These are phyloP conservation scores for Numenius arquata DNA, from an alignment of 2,113 vertebrate species.

Conservation along the genomic window DNA sequence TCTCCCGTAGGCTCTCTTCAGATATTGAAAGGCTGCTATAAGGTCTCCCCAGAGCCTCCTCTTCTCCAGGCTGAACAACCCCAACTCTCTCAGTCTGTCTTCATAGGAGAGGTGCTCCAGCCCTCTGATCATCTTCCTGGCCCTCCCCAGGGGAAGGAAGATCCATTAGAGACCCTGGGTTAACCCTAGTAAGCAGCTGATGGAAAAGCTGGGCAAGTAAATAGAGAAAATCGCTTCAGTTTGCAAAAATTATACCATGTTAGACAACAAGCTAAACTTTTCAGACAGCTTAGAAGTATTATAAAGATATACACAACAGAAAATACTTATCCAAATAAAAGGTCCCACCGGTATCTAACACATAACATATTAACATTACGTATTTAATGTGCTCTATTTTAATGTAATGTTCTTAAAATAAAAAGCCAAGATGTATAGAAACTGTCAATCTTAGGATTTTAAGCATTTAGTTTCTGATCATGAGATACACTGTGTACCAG, in stretches of 20 bases:
- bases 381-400: not conserved
- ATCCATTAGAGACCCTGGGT: not conserved
- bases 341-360: not conserved
- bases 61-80: not conserved
- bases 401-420: not conserved
- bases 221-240: not conserved
- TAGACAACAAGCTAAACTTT: not conserved
- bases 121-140: not conserved
- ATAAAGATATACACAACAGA: not conserved
- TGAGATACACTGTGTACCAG: not conserved
- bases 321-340: not conserved
- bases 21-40: not conserved
- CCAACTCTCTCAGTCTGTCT: not conserved
- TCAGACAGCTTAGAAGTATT: not conserved
- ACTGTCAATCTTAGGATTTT: not conserved
- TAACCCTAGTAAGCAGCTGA: not conserved
- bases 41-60: not conserved
- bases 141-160: not conserved
- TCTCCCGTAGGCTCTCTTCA: not conserved
- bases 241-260: not conserved
- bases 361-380: not conserved
- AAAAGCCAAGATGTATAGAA: not conserved
- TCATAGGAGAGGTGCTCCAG: not conserved
- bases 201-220: not conserved
- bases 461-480: not conserved